Percentiles rank a stretch among this genome's conserved stretches.
Evolutionary conservation across 2,797 vertebrate genomes (phyloP).

Genomic region (Dipus sagitta): DNA sequence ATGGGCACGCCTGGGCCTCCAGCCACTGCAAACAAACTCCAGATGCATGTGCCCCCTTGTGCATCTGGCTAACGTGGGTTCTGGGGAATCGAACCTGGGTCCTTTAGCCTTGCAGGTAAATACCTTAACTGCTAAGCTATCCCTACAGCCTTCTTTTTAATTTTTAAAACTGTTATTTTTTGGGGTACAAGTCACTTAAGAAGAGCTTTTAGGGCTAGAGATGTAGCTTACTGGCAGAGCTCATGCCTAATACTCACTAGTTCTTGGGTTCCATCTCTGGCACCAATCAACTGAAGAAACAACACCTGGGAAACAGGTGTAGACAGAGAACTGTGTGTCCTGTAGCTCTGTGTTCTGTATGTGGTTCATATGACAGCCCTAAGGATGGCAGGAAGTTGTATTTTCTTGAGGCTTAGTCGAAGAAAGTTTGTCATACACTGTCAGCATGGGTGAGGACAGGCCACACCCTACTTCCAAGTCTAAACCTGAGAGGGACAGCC

Average conservation of each 20-base stretch:
- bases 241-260: neutral
- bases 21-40: no score
- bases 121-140: no score
- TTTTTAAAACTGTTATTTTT: neutral
- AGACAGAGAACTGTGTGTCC: neutral
- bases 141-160: no score
- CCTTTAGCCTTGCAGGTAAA: no score
- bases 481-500: neutral
- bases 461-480: neutral
- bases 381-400: neutral
- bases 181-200: neutral
- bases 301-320: neutral
- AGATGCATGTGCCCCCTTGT: no score
- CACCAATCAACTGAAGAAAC: neutral
- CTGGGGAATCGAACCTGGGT: no score
- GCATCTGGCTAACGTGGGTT: no score
- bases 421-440: neutral
- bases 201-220: neutral
- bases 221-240: neutral
- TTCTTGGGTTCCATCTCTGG: neutral
- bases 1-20: no score
- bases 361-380: neutral
- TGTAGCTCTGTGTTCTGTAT: accelerated
- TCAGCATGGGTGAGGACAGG: neutral
- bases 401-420: neutral